Conservation (phyloP, 2,797 vertebrate species). For the Acrossocheilus fasciatus region DNA sequence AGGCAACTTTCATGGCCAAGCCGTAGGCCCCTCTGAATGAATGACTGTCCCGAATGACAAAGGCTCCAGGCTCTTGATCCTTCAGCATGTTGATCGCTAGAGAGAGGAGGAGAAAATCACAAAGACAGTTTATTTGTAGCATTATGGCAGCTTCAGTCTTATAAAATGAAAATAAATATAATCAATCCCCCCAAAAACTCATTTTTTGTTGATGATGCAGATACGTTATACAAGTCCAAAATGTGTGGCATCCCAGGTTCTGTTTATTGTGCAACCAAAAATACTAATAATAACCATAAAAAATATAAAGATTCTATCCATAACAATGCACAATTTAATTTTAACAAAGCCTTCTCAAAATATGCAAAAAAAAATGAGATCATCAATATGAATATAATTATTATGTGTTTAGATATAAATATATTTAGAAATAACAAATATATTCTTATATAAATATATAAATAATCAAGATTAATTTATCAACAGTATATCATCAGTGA, state of each 20-base stretch:
- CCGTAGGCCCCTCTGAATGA: conserved; percentile 97
- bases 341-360: not conserved
- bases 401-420: not conserved
- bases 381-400: not conserved
- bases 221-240: not conserved
- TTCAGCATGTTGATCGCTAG: conserved; percentile 91
- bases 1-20: conserved; percentile 97
- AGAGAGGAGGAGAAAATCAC: not conserved
- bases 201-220: no score
- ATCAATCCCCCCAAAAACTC: not conserved
- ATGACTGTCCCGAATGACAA: conserved; percentile 97
- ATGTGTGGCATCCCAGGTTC: not conserved
- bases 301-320: not conserved
- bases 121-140: not conserved
- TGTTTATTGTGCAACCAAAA: not conserved
- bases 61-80: conserved; percentile 94
- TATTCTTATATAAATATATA: not conserved
- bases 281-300: not conserved
- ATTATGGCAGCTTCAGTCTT: not conserved
- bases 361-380: not conserved
- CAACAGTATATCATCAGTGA: not conserved
- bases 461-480: not conserved
- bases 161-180: not conserved
- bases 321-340: not conserved
- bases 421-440: not conserved